phyloP scores from a whole-genome alignment of 1,140 invertebrate species.

The Drosophila truncata region DNA sequence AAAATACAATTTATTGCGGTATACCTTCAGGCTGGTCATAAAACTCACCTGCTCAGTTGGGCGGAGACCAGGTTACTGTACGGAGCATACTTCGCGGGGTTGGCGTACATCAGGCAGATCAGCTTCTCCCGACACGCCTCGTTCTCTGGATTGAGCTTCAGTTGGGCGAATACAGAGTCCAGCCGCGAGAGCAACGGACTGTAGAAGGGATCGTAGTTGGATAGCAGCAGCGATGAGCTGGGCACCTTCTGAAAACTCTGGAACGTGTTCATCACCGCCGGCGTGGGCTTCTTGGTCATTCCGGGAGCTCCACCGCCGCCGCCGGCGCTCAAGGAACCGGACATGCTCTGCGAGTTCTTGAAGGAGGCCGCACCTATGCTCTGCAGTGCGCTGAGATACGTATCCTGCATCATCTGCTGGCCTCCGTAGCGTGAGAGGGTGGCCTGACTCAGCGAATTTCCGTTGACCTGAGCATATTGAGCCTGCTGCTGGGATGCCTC shows the following conservation, averaged over 20 bases:
- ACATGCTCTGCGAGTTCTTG: constrained; percentile 76
- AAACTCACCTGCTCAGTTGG: constrained; percentile 91
- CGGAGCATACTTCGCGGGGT: constrained; percentile 93
- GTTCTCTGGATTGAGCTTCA: constrained; percentile 87
- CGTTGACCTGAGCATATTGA: constrained; percentile 70
- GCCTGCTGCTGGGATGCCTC: constrained; percentile 79
- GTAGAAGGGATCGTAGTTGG: constrained; percentile 95
- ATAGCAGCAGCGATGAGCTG: constrained; percentile 91
- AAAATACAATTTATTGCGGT: constrained; percentile 14
- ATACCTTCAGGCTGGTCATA: constrained; percentile 39
- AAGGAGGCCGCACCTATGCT: constrained; percentile 79
- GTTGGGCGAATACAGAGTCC: constrained; percentile 92
- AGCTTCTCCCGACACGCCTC: constrained; percentile 92
- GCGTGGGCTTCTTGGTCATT: constrained; percentile 69
- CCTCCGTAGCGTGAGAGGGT: constrained; percentile 67
- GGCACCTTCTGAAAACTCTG: constrained; percentile 94
- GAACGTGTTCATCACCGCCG: constrained; percentile 84
- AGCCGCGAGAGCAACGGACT: constrained; percentile 92
- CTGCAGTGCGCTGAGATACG: constrained; percentile 75
- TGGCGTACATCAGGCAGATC: constrained; percentile 94
- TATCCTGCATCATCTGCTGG: constrained; percentile 78
- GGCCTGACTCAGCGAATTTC: constrained; percentile 61
- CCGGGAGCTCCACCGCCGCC: constrained; percentile 53
- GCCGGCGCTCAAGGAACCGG: constrained; percentile 58
- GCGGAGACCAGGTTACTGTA: constrained; percentile 95